Evolutionary conservation across 2,797 vertebrate genomes (phyloP), one percentile per base, ranked within the genome.

Genomic region (Schizothorax lantsangensis): DNA sequence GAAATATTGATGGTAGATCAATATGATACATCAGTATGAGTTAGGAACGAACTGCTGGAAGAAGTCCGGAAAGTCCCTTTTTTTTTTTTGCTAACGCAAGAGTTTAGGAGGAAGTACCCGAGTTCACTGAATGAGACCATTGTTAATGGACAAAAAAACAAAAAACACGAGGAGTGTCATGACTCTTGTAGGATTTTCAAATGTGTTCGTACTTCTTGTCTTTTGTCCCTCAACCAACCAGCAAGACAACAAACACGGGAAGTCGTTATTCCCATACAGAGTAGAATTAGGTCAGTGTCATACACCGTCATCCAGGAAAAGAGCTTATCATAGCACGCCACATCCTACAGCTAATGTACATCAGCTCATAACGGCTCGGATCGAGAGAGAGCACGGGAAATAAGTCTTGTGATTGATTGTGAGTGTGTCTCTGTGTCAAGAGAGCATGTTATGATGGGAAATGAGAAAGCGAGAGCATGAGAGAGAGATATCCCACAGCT

Each of bases 241-340:
- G 90, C 89, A 90, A 88, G 92, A 93, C 92, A 93, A 94, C 93
- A 94, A 93, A 95, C 92, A 93, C 88, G 91, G 94, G 93, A 94
- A 93, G 91, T 73, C 57, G 85, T 87, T 89, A 84, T 71, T 90
- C 83, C 88, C 68, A 84, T 84, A 79, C 59, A 79, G 86, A 90
- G 30, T 90, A 91, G 91, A 94, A 94, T 92, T 92, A 93, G 94
- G 92, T 92, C 93, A 92, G 82, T 49, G 12, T 89, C 90, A 90
- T 83, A 89, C 89, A 89, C 66, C 64, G 26, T 73, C 52, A 57
- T 78, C 64, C 14, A 83, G 68, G 83, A 72, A 57, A 79, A 84
- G 38, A 79, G 75, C 75, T 85, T 59, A 71, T 45, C 49, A n/a
- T 33, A n/a, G 66, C 49, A 43, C 0, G 0, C 11, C 38, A 72